Conservation (phyloP, 1,140 invertebrate species). For the Drosophila carrolli region DNA sequence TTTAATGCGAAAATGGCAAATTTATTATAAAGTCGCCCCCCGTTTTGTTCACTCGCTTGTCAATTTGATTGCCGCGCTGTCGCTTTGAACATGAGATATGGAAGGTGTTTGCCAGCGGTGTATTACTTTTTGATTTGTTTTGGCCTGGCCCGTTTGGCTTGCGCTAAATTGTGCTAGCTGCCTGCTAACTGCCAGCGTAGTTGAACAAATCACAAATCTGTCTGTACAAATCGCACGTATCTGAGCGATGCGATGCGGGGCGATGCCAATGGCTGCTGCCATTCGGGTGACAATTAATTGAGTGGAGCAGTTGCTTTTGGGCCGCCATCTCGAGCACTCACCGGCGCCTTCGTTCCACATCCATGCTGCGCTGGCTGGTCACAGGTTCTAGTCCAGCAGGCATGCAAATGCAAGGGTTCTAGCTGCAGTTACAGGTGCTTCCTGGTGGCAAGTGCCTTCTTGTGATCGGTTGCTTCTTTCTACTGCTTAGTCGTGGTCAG, state of each 20-base stretch:
- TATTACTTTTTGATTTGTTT: conserved; percentile 57
- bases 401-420: neutral
- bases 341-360: conserved; percentile 74
- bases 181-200: neutral
- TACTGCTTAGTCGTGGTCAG: no score
- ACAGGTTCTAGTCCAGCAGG: conserved; percentile 13
- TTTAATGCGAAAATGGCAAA: conserved; percentile 83
- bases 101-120: conserved; percentile 75
- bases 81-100: conserved; percentile 77
- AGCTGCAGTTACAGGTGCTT: neutral
- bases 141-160: conserved; percentile 17
- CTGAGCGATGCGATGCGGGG: conserved; percentile 12
- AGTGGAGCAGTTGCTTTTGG: conserved; percentile 42
- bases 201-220: conserved; percentile 19
- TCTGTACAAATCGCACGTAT: conserved; percentile 32
- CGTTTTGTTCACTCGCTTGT: conserved; percentile 76
- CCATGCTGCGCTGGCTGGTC: conserved; percentile 40
- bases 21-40: conserved; percentile 73
- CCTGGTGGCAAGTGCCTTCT: neutral
- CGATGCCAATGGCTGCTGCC: neutral
- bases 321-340: conserved; percentile 44
- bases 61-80: conserved; percentile 70
- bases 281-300: conserved; percentile 52
- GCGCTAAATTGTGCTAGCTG: conserved; percentile 13
- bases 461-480: no score